Conservation (phyloP, 2,797 vertebrate species). For the Sphenopsis melanotis region DNA sequence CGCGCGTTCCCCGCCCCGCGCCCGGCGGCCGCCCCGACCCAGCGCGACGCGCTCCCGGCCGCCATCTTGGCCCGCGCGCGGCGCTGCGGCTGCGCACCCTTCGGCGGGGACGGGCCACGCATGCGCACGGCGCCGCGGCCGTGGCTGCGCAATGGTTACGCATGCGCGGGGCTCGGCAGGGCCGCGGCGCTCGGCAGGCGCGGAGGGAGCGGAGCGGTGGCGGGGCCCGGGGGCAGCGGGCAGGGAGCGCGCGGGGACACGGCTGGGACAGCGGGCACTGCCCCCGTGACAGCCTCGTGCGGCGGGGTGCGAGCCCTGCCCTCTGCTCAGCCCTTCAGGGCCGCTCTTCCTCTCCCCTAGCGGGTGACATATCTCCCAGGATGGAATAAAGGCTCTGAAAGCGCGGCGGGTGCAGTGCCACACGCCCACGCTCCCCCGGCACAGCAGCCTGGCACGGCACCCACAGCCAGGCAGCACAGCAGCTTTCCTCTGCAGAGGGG, state of each 20-base stretch:
- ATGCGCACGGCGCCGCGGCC: neutral
- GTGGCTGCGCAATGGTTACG: rapidly evolving
- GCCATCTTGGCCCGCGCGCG: conserved; percentile 18
- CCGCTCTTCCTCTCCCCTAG: neutral
- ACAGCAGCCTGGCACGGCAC: neutral
- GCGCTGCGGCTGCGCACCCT: neutral
- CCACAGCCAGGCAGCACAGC: neutral
- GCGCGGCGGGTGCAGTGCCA: neutral
- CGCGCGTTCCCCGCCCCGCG: neutral
- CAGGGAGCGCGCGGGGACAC: neutral
- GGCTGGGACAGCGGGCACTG: neutral
- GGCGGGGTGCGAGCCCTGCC: neutral
- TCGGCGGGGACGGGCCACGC: neutral
- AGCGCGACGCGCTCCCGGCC: neutral
- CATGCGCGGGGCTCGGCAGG: neutral
- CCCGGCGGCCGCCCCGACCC: neutral
- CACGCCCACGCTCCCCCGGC: neutral
- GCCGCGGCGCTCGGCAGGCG: neutral
- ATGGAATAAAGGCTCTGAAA: neutral
- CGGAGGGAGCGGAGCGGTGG: neutral
- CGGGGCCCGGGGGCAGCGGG: neutral
- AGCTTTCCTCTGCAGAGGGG: neutral
- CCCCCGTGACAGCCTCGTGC: neutral
- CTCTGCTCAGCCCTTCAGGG: no score
- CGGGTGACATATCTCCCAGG: neutral